Percentiles rank a stretch among this genome's conserved stretches.
Conservation (phyloP, 2,113 vertebrate species). For the Anolis sagrei region DNA sequence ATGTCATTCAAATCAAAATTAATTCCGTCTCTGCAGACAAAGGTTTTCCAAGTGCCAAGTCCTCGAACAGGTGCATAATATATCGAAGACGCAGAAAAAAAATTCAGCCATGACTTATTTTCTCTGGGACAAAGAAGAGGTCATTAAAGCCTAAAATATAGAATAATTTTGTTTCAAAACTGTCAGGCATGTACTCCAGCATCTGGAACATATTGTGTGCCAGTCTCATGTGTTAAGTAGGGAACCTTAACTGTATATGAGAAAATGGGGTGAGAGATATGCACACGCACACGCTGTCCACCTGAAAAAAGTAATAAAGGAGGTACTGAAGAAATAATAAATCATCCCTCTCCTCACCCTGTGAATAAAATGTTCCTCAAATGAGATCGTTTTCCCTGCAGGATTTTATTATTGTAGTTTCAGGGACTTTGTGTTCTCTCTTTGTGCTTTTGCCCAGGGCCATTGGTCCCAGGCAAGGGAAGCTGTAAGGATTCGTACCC, state of each 20-base stretch:
- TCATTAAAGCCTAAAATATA: slow-evolving; percentile 53
- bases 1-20: slow-evolving; percentile 22
- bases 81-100: slow-evolving; percentile 46
- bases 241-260: background rate
- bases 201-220: slow-evolving; percentile 62
- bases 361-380: background rate
- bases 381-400: background rate
- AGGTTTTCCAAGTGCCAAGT: slow-evolving; percentile 49
- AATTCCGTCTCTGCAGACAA: slow-evolving; percentile 27
- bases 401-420: background rate
- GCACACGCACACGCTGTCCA: background rate
- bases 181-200: slow-evolving; percentile 42
- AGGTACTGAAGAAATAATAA: slow-evolving; percentile 20
- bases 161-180: slow-evolving; percentile 58
- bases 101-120: slow-evolving; percentile 47
- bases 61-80: slow-evolving; percentile 59
- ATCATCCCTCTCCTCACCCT: slow-evolving; percentile 1
- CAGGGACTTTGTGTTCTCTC: background rate
- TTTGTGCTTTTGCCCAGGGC: background rate
- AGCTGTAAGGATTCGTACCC: background rate
- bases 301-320: slow-evolving; percentile 28
- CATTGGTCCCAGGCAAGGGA: background rate
- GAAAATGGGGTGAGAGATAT: slow-evolving; percentile 27
- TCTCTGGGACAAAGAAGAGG: slow-evolving; percentile 51
- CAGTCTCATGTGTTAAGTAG: slow-evolving; percentile 6